Evolutionary conservation across 2,888 invertebrate genomes (phyloP).

Genomic region (Pachydiplax longipennis): DNA sequence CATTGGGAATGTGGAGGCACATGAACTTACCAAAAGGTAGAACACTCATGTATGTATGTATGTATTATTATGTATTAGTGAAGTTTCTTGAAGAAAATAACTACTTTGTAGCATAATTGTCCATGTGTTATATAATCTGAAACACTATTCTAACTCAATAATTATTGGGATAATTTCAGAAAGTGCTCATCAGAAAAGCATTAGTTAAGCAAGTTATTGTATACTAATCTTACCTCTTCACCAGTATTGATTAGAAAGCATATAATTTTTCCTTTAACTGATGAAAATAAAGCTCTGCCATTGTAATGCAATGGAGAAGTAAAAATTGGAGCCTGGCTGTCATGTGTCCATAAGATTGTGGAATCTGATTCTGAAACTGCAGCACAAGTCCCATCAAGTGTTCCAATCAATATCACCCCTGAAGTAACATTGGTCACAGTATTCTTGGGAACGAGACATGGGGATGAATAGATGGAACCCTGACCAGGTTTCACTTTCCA

Average conservation of each 20-base stretch:
- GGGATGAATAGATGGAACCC: slow-evolving; percentile 47
- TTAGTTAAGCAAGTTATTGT: background rate
- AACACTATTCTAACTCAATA: no score
- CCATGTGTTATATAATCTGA: no score
- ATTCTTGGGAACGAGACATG: slow-evolving; percentile 42
- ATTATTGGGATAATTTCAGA: no score
- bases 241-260: slow-evolving; percentile 64
- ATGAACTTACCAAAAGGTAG: no score
- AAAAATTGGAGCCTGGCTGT: slow-evolving; percentile 70
- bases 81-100: no score
- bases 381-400: slow-evolving; percentile 68
- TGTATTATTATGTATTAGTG: no score
- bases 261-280: slow-evolving; percentile 66
- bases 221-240: slow-evolving; percentile 60
- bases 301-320: slow-evolving; percentile 65
- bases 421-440: background rate
- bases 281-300: slow-evolving; percentile 65
- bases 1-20: no score
- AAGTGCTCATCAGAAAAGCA: background rate
- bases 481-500: slow-evolving; percentile 52
- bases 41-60: no score
- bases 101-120: no score
- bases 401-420: slow-evolving; percentile 61
- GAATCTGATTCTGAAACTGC: slow-evolving; percentile 65
- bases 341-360: slow-evolving; percentile 65